A percentile compares a stretch with the other conserved stretches of the same genome.
Evolutionary conservation across 2,888 invertebrate species (phyloP).

Genomic region (Drosophila siamana): DNA sequence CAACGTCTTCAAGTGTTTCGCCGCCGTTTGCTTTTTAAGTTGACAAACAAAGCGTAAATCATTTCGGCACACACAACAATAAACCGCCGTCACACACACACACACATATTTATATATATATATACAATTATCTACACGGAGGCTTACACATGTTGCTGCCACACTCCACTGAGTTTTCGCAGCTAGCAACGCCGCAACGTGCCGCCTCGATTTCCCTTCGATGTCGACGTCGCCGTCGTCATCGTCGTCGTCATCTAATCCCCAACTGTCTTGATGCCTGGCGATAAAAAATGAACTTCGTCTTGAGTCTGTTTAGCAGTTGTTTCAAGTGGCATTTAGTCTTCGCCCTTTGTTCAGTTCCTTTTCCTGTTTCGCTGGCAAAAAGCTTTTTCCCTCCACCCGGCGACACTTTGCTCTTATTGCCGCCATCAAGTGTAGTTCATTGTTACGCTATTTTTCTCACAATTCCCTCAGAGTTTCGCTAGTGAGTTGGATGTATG

Average conservation of each 20-base stretch:
- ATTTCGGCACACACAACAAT: conserved; percentile 74
- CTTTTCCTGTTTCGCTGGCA: conserved; percentile 15
- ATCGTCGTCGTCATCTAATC: conserved; percentile 4
- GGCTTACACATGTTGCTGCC: conserved; percentile 73
- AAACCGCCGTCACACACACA: conserved; percentile 61
- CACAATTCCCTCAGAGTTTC: conserved; percentile 21
- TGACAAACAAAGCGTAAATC: conserved; percentile 81
- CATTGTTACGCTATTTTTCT: conserved; percentile 64
- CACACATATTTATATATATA: neutral
- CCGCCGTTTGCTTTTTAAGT: conserved; percentile 77
- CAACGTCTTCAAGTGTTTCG: conserved; percentile 58
- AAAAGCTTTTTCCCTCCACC: conserved; percentile 42
- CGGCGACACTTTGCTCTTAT: conserved; percentile 51
- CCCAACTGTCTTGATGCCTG: conserved; percentile 10
- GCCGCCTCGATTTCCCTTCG: conserved; percentile 14
- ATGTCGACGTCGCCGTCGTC: neutral
- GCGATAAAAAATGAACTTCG: conserved; percentile 63
- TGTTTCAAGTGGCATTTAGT: conserved; percentile 50
- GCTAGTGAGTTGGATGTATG: neutral
- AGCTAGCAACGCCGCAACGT: conserved; percentile 34
- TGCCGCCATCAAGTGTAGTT: conserved; percentile 63
- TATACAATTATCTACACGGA: conserved; percentile 32
- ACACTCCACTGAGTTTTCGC: conserved; percentile 55
- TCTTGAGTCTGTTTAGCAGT: conserved; percentile 55
- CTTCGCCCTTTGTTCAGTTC: conserved; percentile 7